Conservation (phyloP, 2,888 invertebrate species). For the Erebia aethiops region DNA sequence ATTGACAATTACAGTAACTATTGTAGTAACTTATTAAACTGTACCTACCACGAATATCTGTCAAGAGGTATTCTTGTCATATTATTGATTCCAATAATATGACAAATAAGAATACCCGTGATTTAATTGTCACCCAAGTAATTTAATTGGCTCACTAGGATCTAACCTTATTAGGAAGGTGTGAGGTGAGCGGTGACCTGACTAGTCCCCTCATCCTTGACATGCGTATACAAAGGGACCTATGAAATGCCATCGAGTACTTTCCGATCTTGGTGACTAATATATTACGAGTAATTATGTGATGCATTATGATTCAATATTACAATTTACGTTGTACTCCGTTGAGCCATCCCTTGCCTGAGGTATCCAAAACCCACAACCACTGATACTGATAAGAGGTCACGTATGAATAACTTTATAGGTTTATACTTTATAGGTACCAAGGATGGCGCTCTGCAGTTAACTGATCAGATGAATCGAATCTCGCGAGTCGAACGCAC, state of each 20-base stretch:
- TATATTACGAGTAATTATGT: background rate
- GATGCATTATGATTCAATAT: constrained; percentile 35
- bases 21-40: no score
- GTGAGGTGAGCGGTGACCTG: constrained; percentile 11
- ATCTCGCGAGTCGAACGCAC: constrained; percentile 58
- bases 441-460: constrained; percentile 42
- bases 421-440: constrained; percentile 50
- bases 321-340: constrained; percentile 29
- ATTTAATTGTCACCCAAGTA: no score
- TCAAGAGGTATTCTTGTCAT: no score
- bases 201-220: constrained; percentile 23
- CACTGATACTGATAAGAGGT: constrained; percentile 64
- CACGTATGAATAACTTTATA: constrained; percentile 49
- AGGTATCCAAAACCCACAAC: constrained; percentile 37
- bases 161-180: constrained; percentile 1
- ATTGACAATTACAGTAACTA: no score
- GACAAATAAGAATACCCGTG: no score
- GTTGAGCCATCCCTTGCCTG: constrained; percentile 32
- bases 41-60: no score
- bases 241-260: constrained; percentile 20
- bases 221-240: constrained; percentile 21
- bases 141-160: no score
- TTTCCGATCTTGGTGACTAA: constrained; percentile 25
- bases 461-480: constrained; percentile 53
- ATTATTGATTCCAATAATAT: background rate